Evolutionary conservation across 2,797 vertebrate genomes (phyloP).

Genomic region (Sebastes wilsoni): DNA sequence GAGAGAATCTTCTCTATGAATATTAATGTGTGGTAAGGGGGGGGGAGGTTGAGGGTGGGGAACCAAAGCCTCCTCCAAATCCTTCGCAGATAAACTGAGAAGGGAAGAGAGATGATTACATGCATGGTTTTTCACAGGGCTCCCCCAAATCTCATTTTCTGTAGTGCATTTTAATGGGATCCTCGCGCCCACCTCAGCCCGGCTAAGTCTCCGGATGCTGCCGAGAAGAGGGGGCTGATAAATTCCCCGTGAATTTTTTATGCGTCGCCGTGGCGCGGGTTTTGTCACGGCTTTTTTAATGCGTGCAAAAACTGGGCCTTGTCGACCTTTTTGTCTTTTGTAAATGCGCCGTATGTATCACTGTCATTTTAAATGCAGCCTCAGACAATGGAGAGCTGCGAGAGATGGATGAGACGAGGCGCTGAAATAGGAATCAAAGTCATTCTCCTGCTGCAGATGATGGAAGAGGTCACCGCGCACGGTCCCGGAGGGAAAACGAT

Average conservation of each 20-base stretch:
- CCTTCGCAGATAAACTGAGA: constrained; percentile 79
- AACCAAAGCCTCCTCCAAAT: constrained; percentile 79
- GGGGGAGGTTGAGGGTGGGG: constrained; percentile 47
- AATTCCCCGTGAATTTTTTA: constrained; percentile 49
- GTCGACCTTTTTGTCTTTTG: constrained; percentile 74
- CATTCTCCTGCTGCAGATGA: constrained; percentile 61
- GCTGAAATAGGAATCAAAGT: constrained; percentile 72
- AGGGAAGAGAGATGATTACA: constrained; percentile 83
- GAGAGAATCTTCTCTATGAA: constrained; percentile 78
- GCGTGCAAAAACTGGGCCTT: constrained; percentile 44
- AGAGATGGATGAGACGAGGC: constrained; percentile 72
- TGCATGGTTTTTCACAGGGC: constrained; percentile 83
- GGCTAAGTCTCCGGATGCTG: constrained; percentile 52
- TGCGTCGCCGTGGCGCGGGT: constrained; percentile 11
- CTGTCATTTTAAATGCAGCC: constrained; percentile 70
- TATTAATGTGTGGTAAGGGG: constrained; percentile 74
- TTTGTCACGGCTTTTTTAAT: constrained; percentile 61
- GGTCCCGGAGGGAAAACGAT: constrained; percentile 25
- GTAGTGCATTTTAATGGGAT: constrained; percentile 84
- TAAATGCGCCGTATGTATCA: constrained; percentile 69
- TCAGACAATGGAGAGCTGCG: constrained; percentile 63
- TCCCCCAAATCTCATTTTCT: constrained; percentile 84
- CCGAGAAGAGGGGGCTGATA: constrained; percentile 3
- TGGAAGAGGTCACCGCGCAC: constrained; percentile 61
- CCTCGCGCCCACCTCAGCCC: constrained; percentile 66